These are phyloP conservation scores for Linurgus olivaceus DNA, from an alignment of 2,797 vertebrate genomes.

Conservation along the genomic window DNA sequence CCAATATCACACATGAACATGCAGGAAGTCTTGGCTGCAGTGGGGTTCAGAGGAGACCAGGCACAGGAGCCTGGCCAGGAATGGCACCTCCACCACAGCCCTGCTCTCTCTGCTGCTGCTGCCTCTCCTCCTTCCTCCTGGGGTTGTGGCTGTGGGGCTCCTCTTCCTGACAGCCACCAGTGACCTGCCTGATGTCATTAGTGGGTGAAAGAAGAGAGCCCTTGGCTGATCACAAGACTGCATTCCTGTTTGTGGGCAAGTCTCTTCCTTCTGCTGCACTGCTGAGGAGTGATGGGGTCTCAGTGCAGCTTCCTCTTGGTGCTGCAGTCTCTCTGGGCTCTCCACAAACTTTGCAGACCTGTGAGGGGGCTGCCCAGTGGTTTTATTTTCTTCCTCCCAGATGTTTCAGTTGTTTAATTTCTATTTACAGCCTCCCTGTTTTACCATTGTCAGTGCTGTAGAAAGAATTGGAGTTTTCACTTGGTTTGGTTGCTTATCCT, in stretches of 20 bases:
- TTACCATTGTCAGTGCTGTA: fast-evolving
- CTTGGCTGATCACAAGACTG: neutral
- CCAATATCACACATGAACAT: fast-evolving
- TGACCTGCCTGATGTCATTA: neutral
- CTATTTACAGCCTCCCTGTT: neutral
- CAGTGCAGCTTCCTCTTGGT: neutral
- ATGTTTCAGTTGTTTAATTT: neutral
- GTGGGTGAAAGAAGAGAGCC: neutral
- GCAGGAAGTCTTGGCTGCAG: neutral
- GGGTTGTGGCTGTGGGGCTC: neutral
- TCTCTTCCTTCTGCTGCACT: neutral
- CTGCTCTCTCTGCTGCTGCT: neutral
- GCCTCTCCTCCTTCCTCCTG: neutral
- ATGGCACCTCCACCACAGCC: neutral
- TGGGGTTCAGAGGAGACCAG: neutral
- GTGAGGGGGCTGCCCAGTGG: neutral
- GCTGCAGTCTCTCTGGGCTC: fast-evolving
- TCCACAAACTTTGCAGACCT: neutral
- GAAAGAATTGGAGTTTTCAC: neutral
- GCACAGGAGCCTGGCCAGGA: neutral
- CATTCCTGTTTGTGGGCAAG: neutral
- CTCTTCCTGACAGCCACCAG: neutral
- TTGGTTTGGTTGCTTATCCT: neutral
- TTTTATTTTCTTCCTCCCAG: neutral
- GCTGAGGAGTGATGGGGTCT: fast-evolving